A percentile compares a stretch with the other conserved stretches of the same genome.
Conservation (phyloP, 2,888 invertebrate species). For the Nephrotoma appendiculata region DNA sequence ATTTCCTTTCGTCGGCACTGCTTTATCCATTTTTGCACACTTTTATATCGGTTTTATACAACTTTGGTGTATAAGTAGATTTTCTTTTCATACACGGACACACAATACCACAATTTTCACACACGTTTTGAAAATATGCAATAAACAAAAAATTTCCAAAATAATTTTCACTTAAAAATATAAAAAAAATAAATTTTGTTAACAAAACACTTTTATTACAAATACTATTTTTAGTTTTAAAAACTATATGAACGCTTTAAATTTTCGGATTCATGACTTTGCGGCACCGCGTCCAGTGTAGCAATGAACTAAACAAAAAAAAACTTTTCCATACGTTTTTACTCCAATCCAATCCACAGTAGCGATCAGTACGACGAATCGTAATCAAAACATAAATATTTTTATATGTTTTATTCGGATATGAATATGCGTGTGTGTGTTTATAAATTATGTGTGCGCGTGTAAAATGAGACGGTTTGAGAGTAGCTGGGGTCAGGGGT, state of each 20-base stretch:
- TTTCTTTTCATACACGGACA: not conserved
- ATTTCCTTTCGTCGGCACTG: constrained; percentile 41
- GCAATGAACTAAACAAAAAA: constrained; percentile 3
- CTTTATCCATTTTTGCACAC: constrained; percentile 25
- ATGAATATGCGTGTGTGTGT: not conserved
- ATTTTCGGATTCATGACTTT: not conserved
- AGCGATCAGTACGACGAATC: not conserved
- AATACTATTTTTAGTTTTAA: not conserved
- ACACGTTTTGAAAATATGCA: not conserved
- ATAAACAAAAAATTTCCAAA: not conserved
- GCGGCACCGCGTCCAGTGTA: not conserved
- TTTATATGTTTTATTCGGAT: not conserved
- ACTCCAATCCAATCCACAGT: not conserved
- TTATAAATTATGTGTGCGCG: not conserved
- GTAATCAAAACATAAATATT: not conserved
- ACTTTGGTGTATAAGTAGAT: not conserved
- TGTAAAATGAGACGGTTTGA: not conserved
- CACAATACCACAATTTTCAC: not conserved
- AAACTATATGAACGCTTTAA: not conserved
- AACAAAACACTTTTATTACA: not conserved
- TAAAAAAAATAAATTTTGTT: not conserved
- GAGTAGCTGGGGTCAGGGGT: no score
- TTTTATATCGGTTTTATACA: not conserved
- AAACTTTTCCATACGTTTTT: not conserved
- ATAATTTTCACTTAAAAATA: not conserved